phyloP scores from a whole-genome alignment of 2,888 invertebrate genomes.

The Conops quadrifasciatus region DNA sequence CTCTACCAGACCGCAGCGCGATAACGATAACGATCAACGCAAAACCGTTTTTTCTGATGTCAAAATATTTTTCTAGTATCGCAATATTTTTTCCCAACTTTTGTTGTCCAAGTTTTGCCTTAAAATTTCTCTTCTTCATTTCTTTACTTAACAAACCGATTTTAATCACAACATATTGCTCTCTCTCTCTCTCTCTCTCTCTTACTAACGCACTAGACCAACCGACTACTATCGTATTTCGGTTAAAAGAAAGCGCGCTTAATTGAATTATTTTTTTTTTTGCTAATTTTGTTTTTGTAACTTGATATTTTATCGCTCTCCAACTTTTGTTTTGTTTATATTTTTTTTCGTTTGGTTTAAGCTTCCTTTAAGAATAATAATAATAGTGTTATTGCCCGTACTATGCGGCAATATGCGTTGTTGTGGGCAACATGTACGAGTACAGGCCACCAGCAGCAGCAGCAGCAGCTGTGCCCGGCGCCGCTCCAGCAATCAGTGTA shows the following conservation, averaged over 20 bases:
- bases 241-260: conserved; percentile 19
- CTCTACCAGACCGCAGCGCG: no score
- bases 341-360: conserved; percentile 39
- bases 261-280: conserved; percentile 18
- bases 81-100: no score
- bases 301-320: conserved; percentile 34
- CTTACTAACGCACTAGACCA: neutral
- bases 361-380: conserved; percentile 18
- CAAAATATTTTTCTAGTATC: no score
- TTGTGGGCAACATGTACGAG: conserved; percentile 62
- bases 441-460: conserved; percentile 53
- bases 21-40: no score
- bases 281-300: conserved; percentile 5
- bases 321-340: conserved; percentile 40
- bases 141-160: conserved; percentile 26
- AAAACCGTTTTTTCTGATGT: no score
- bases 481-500: conserved; percentile 51
- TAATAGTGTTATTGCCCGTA: conserved; percentile 51
- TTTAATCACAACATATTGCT: neutral
- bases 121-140: conserved; percentile 34
- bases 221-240: conserved; percentile 25
- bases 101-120: conserved; percentile 43
- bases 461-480: conserved; percentile 45
- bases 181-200: neutral
- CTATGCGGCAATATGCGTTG: conserved; percentile 62